Percentiles rank a stretch among this genome's conserved stretches.
These are phyloP conservation scores for Hemichromis elongatus DNA, from an alignment of 2,113 vertebrate genomes.

Conservation along the genomic window DNA sequence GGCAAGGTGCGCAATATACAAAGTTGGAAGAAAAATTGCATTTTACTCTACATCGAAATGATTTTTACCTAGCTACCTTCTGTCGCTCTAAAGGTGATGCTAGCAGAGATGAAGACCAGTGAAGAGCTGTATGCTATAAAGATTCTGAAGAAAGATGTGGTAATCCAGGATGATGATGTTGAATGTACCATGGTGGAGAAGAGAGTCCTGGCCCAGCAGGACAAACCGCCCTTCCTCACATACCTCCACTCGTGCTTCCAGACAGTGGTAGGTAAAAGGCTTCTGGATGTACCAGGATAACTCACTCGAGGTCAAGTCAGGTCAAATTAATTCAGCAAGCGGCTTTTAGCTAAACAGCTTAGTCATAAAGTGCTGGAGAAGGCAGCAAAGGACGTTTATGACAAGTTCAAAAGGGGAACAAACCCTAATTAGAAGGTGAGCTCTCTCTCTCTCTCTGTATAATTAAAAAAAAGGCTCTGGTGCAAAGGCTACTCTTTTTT, in stretches of 20 bases:
- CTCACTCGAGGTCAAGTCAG: slow-evolving; percentile 1
- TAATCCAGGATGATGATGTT: slow-evolving; percentile 96
- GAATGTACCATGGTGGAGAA: slow-evolving; percentile 98
- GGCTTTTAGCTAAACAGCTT: slow-evolving; percentile 75
- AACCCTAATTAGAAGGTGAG: not conserved
- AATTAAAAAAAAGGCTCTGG: not conserved
- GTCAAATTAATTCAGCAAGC: slow-evolving; percentile 16
- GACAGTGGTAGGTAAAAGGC: slow-evolving; percentile 80
- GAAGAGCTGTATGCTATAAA: slow-evolving; percentile 90
- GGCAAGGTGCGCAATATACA: slow-evolving; percentile 80
- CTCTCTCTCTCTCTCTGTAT: not conserved
- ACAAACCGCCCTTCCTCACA: slow-evolving; percentile 90
- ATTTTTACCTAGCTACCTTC: not conserved
- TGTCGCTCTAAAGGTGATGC: slow-evolving; percentile 80
- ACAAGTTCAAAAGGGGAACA: not conserved
- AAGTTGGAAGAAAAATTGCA: not conserved
- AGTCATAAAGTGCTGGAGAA: slow-evolving; percentile 37
- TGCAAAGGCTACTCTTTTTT: not conserved
- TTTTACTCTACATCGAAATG: not conserved
- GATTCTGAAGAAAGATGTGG: slow-evolving; percentile 94
- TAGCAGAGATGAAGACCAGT: slow-evolving; percentile 85
- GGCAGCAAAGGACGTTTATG: not conserved
- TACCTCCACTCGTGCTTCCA: slow-evolving; percentile 96
- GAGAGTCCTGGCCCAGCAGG: slow-evolving; percentile 84
- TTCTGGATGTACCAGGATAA: not conserved